Percentiles rank a stretch among this genome's conserved stretches.
Conservation (phyloP, 2,888 invertebrate species). For the Trachelus tabidus region DNA sequence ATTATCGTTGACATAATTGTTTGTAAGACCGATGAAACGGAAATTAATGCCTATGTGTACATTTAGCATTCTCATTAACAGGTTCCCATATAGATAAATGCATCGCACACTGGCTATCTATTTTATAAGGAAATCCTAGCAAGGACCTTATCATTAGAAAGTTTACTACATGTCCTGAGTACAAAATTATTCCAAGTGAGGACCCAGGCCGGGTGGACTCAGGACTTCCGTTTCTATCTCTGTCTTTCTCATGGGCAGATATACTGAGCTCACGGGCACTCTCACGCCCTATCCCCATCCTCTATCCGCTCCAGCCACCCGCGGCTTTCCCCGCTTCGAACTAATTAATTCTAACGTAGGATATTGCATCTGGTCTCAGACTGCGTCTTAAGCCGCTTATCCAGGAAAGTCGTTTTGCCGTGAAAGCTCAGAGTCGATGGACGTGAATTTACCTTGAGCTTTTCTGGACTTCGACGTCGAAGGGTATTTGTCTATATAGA, state of each 20-base stretch:
- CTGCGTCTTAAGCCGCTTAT: slow-evolving; percentile 9
- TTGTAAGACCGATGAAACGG: neutral
- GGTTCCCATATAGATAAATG: neutral
- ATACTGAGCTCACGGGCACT: neutral
- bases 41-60: neutral
- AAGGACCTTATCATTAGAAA: neutral
- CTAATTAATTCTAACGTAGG: slow-evolving; percentile 15
- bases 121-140: neutral
- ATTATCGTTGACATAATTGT: neutral
- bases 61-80: neutral
- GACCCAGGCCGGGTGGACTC: neutral
- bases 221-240: slow-evolving; percentile 1
- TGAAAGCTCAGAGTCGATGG: neutral
- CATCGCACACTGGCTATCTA: neutral
- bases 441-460: neutral
- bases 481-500: neutral
- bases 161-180: neutral
- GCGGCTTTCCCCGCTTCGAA: neutral
- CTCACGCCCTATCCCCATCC: neutral
- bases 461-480: neutral
- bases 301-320: neutral
- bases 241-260: neutral
- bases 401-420: neutral
- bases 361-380: slow-evolving; percentile 11
- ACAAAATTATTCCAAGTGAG: neutral